Conservation (phyloP, 2,113 vertebrate species). For the Otocyon megalotis region DNA sequence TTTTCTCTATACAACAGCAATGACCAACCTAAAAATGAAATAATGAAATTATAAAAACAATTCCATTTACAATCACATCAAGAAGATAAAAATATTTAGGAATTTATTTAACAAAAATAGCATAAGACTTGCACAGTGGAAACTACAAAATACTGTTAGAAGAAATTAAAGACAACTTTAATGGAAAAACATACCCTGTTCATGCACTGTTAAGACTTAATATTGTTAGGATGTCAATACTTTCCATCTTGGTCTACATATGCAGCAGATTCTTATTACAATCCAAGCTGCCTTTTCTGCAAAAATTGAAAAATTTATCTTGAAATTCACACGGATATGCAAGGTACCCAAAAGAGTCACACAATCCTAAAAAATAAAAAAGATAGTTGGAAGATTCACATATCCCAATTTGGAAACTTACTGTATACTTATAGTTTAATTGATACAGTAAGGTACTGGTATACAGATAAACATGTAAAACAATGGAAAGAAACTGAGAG, state of each 20-base stretch:
- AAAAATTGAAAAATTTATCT: not conserved
- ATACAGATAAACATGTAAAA: not conserved
- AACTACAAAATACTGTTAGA: not conserved
- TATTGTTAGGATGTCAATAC: not conserved
- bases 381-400: not conserved
- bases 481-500: not conserved
- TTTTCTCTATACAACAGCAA: not conserved
- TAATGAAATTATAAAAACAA: not conserved
- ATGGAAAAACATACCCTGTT: not conserved
- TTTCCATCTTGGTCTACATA: not conserved
- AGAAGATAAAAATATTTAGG: not conserved
- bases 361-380: not conserved
- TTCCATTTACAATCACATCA: not conserved
- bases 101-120: not conserved
- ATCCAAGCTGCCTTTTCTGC: not conserved
- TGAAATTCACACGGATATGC: not conserved
- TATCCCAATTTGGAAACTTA: not conserved
- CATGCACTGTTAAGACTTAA: not conserved
- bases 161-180: not conserved
- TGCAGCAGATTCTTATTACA: not conserved
- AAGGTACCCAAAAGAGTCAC: not conserved
- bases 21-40: not conserved
- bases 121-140: not conserved
- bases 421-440: not conserved
- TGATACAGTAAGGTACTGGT: not conserved